phyloP scores from a whole-genome alignment of 2,888 invertebrate genomes.

The Endomychus coccineus region DNA sequence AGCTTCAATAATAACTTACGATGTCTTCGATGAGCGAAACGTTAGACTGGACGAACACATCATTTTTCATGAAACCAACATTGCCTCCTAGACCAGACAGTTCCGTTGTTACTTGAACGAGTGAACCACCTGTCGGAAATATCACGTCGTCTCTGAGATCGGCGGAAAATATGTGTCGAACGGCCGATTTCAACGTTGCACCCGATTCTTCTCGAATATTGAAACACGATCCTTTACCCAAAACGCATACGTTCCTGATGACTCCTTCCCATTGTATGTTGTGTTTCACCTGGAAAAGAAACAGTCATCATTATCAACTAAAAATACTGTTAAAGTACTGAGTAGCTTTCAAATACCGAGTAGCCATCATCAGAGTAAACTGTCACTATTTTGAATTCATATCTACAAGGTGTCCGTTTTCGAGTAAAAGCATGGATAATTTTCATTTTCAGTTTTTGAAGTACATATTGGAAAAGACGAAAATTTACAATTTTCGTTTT shows the following conservation, averaged over 20 bases:
- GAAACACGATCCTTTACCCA: slow-evolving; percentile 71
- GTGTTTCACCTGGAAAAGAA: slow-evolving; percentile 59
- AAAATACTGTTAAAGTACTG: slow-evolving; percentile 1
- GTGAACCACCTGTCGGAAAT: slow-evolving; percentile 69
- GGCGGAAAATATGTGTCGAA: slow-evolving; percentile 70
- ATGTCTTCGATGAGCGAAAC: slow-evolving; percentile 52
- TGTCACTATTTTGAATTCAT: background rate
- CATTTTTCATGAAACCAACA: slow-evolving; percentile 81
- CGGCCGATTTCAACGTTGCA: slow-evolving; percentile 79
- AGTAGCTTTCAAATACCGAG: no score
- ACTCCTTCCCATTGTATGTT: slow-evolving; percentile 82
- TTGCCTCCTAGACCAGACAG: slow-evolving; percentile 87
- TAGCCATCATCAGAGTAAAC: no score
- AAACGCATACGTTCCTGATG: slow-evolving; percentile 69
- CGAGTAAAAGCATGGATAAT: no score
- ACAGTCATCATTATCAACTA: slow-evolving; percentile 4
- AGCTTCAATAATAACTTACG: slow-evolving; percentile 44
- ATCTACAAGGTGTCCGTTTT: no score
- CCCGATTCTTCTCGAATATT: slow-evolving; percentile 83
- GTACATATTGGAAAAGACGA: background rate
- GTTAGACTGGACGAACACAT: slow-evolving; percentile 57
- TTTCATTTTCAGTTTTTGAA: no score
- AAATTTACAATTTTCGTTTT: slow-evolving; percentile 1
- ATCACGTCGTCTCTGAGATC: slow-evolving; percentile 75
- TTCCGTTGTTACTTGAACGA: slow-evolving; percentile 71